These are phyloP conservation scores for Scolanthus callimorphus DNA, from an alignment of 92 coral and sea anemone species.

Conservation along the genomic window DNA sequence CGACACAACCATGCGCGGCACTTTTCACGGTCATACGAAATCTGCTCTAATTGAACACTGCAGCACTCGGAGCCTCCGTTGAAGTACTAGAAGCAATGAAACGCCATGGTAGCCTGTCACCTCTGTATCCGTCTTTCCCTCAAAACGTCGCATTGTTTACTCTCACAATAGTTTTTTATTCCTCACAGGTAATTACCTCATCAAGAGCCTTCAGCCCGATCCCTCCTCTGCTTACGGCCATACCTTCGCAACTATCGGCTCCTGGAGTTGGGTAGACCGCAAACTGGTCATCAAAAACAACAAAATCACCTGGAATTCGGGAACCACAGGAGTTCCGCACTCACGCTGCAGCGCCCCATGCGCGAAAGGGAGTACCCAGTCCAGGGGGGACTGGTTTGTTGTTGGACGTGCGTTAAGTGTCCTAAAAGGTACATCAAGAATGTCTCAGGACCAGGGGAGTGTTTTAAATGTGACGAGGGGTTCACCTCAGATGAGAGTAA, in stretches of 20 bases:
- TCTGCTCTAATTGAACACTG: too few relatives aligned
- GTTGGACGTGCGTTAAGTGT: constrained; percentile 89
- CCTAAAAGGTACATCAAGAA: constrained; percentile 69
- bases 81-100: too few relatives aligned
- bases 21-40: too few relatives aligned
- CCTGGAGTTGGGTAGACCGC: constrained; percentile 75
- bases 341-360: constrained; percentile 85
- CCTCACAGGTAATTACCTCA: constrained; percentile 69
- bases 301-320: constrained; percentile 73
- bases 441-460: constrained; percentile 48
- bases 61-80: too few relatives aligned
- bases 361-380: constrained; percentile 75
- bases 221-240: constrained; percentile 44
- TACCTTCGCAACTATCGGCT: constrained; percentile 63
- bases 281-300: constrained; percentile 45
- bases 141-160: too few relatives aligned
- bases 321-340: constrained; percentile 50
- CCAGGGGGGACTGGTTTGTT: constrained; percentile 65
- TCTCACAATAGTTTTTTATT: neutral
- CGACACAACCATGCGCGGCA: too few relatives aligned
- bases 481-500: constrained; percentile 56
- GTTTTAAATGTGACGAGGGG: constrained; percentile 56
- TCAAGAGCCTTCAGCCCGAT: constrained; percentile 88
- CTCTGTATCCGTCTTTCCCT: too few relatives aligned
- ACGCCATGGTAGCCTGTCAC: too few relatives aligned